Conservation (phyloP, 2,797 vertebrate species). For the Masticophis lateralis region DNA sequence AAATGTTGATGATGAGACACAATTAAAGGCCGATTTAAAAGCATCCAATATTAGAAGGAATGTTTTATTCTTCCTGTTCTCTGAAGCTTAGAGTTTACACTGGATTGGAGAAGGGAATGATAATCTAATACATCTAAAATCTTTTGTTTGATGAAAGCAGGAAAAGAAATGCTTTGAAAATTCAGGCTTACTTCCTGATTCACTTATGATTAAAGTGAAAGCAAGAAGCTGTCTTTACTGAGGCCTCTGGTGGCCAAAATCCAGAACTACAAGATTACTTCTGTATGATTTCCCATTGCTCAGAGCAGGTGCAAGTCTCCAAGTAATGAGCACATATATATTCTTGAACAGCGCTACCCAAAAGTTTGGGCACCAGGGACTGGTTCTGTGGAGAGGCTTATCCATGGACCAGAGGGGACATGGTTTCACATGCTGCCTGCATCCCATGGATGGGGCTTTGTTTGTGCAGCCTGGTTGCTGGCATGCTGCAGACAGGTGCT, state of each 20-base stretch:
- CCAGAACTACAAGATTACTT: not conserved
- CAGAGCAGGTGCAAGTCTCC: not conserved
- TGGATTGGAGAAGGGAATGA: not conserved
- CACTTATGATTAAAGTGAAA: not conserved
- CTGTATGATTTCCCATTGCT: not conserved
- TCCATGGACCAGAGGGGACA: too few species aligned
- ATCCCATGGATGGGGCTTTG: too few species aligned
- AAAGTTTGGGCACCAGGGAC: too few species aligned
- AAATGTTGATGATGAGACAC: not conserved
- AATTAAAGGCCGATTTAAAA: not conserved
- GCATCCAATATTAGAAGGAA: not conserved
- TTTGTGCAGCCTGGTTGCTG: too few species aligned
- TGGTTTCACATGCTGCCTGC: too few species aligned
- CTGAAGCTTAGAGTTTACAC: not conserved
- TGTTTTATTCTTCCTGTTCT: not conserved
- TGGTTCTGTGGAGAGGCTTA: too few species aligned
- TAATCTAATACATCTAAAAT: not conserved
- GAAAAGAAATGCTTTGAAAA: not conserved
- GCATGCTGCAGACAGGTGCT: accelerated
- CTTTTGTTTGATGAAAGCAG: not conserved
- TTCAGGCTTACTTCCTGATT: not conserved
- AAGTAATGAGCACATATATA: not conserved
- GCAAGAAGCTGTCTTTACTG: not conserved
- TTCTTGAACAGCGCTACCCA: not conserved
- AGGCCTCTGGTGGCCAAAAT: conserved; percentile 13